Evolutionary conservation across 2,797 vertebrate genomes (phyloP).

Genomic region (Brachymystax lenok): DNA sequence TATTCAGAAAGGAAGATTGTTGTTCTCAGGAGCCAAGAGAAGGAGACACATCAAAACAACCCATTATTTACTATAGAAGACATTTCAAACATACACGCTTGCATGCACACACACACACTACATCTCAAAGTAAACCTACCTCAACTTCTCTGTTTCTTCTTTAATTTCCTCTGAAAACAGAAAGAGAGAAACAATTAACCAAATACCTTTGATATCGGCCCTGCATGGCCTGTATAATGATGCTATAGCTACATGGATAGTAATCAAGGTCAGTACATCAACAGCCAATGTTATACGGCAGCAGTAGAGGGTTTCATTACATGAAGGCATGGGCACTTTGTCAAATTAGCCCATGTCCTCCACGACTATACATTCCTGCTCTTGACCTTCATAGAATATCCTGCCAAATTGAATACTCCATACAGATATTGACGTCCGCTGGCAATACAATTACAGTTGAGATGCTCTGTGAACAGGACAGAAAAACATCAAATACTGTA

Average conservation of each 20-base stretch:
- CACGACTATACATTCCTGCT: neutral
- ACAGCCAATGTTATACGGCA: neutral
- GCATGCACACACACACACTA: neutral
- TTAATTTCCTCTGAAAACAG: slow-evolving; percentile 16
- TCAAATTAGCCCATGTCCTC: neutral
- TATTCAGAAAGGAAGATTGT: neutral
- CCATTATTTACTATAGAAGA: too few species aligned
- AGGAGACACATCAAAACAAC: neutral
- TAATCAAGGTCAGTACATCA: neutral
- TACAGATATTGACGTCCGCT: neutral
- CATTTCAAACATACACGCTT: neutral
- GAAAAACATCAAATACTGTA: too few species aligned
- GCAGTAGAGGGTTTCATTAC: neutral
- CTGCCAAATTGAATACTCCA: neutral
- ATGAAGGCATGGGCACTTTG: slow-evolving; percentile 10
- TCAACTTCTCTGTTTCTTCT: slow-evolving; percentile 13
- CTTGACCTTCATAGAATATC: neutral
- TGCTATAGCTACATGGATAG: neutral
- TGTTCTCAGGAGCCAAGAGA: neutral
- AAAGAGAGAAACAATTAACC: neutral
- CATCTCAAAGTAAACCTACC: neutral
- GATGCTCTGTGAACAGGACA: too few species aligned
- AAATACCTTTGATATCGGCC: neutral
- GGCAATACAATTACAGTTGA: neutral
- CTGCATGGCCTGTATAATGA: neutral